These are phyloP conservation scores for Parelbella ahira DNA, from an alignment of 2,888 invertebrate genomes.

Conservation along the genomic window DNA sequence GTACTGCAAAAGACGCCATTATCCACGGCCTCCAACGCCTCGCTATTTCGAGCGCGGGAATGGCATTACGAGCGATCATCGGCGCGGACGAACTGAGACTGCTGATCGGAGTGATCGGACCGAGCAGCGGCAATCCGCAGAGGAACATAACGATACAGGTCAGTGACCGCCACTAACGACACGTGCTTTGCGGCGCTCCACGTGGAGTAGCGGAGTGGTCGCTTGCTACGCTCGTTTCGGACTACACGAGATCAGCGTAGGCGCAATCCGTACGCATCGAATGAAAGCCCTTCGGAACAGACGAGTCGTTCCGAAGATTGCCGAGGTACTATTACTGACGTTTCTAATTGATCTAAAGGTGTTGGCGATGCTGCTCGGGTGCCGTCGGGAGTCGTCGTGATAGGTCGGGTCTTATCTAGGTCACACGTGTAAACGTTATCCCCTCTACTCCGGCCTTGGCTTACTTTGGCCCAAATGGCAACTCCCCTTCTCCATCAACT, in stretches of 20 bases:
- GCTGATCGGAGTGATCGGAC: slow-evolving; percentile 5
- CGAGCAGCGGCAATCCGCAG: slow-evolving; percentile 14
- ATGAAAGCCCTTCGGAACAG: slow-evolving; percentile 9
- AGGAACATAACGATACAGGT: slow-evolving; percentile 39
- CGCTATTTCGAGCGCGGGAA: slow-evolving; percentile 18
- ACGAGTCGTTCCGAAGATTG: slow-evolving; percentile 36
- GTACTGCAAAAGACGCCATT: slow-evolving; percentile 27
- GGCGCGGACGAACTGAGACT: slow-evolving; percentile 18
- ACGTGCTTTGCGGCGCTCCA: slow-evolving; percentile 45
- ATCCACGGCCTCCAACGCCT: slow-evolving; percentile 26
- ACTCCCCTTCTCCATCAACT: slow-evolving; percentile 58
- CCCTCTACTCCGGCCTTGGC: slow-evolving; percentile 77
- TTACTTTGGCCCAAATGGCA: slow-evolving; percentile 70
- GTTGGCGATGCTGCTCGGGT: slow-evolving; percentile 44
- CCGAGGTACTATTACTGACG: slow-evolving; percentile 40
- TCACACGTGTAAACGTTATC: slow-evolving; percentile 80
- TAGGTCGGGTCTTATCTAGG: slow-evolving; percentile 67
- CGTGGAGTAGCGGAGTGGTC: slow-evolving; percentile 39
- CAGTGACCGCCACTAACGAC: slow-evolving; percentile 51
- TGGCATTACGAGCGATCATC: slow-evolving; percentile 23
- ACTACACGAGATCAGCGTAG: slow-evolving; percentile 20
- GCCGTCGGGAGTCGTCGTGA: slow-evolving; percentile 57
- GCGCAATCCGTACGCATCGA: slow-evolving; percentile 19
- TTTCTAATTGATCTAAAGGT: slow-evolving; percentile 57
- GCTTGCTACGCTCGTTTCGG: slow-evolving; percentile 33